Evolutionary conservation across 1,140 invertebrate species (phyloP), one percentile per base, ranked within the genome.

Genomic region (Chelonus insularis): DNA sequence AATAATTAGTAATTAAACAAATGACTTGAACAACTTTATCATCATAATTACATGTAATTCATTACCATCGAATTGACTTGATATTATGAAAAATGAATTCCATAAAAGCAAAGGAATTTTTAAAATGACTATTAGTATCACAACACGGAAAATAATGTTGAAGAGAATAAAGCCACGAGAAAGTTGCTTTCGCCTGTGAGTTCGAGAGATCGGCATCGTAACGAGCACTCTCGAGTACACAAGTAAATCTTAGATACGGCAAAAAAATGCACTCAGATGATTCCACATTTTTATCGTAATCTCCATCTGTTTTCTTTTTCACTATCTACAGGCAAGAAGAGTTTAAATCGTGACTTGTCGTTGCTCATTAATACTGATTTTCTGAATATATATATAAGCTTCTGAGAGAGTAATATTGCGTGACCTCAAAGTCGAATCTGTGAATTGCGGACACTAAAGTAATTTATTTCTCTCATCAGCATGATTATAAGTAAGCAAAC

Each of bases 351-450:
- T 32, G 21, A 56, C 55, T 59, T 11, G 18, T 39, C 32, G 32
- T 36, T 59, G 18, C 7, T 48, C 18, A 39, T 48, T 50, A n/a
- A 39, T 32, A 39, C 23, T 51, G 25, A 29, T 29, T 4, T 29
- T 29, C 25, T 29, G 25, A 29, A n/a, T n/a, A n/a, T 14, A 36
- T 20, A 58, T 29, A 16, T 23, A 14, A 59, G 48, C 36, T 51
- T 59, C 16, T 45, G 11, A 23, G 9, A 50, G 20, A 25, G 18
- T 50, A 50, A 20, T 21, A 20, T 36, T 36, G 47, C 18, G 43
- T 59, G 57, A 59, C 57, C 57, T 51, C 57, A 51, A 59, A 58
- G 11, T 48, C 45, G 43, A 18, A 25, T 51, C 50, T 59, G 18
- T 20, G 29, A 47, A 57, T 48, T 21, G 56, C 25, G 18, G 9